Evolutionary conservation across 2,113 vertebrate species (phyloP).

Genomic region (Ammodytes dubius): DNA sequence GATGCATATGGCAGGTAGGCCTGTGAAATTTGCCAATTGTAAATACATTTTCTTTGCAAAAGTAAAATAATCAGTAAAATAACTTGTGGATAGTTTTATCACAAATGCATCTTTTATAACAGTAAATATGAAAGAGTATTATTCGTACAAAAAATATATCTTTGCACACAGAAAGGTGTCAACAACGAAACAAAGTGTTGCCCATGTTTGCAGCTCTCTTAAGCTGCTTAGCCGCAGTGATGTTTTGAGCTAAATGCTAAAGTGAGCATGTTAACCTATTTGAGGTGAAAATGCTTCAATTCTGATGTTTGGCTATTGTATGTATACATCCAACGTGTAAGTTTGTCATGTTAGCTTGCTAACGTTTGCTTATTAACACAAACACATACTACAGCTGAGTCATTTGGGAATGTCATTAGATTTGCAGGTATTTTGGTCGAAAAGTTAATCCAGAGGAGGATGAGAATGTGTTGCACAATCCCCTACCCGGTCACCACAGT

Average conservation of each 20-base stretch:
- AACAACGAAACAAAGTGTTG: neutral
- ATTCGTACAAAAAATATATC: neutral
- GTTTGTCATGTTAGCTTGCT: neutral
- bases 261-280: neutral
- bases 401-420: neutral
- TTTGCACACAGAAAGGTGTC: neutral
- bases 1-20: too few species aligned
- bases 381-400: neutral
- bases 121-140: too few species aligned
- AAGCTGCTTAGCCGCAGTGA: neutral
- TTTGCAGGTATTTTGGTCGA: neutral
- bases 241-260: neutral
- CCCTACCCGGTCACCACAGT: too few species aligned
- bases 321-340: too few species aligned
- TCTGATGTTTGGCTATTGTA: neutral
- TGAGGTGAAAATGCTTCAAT: neutral
- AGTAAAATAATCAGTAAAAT: neutral
- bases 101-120: neutral
- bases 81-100: neutral
- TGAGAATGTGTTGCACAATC: neutral
- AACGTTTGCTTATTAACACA: neutral
- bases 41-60: too few species aligned
- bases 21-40: too few species aligned
- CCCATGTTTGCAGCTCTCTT: neutral
- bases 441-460: neutral